These are phyloP conservation scores for Aspidoscelis tigris DNA, from an alignment of 2,113 vertebrate species.

Conservation along the genomic window DNA sequence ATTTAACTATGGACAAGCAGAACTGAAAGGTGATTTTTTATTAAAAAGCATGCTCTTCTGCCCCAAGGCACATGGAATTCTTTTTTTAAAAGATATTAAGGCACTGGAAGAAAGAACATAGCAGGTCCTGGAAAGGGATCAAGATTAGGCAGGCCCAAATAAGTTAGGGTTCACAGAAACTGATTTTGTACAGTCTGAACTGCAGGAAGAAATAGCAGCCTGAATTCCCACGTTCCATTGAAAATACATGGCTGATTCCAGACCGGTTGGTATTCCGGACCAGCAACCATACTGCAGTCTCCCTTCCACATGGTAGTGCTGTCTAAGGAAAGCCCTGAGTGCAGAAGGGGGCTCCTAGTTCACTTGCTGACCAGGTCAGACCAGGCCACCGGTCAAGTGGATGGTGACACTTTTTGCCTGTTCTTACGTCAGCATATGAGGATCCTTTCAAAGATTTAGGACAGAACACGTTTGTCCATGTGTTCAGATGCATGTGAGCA, in stretches of 20 bases:
- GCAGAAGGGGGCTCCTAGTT: background rate
- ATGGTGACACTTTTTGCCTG: background rate
- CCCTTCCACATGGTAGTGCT: no score
- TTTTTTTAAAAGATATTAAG: background rate
- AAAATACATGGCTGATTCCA: no score
- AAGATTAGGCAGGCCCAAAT: background rate
- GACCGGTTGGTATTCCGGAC: no score
- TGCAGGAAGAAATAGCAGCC: background rate
- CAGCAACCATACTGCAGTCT: no score
- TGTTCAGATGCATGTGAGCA: background rate
- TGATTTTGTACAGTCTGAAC: background rate
- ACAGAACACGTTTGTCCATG: background rate
- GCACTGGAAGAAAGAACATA: background rate
- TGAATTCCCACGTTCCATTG: background rate
- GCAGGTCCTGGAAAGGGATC: background rate
- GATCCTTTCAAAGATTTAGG: background rate
- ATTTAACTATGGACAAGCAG: background rate
- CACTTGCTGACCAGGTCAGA: background rate
- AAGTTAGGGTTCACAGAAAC: background rate
- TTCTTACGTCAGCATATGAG: background rate
- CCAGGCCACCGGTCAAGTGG: background rate
- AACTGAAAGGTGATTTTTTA: background rate
- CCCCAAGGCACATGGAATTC: background rate
- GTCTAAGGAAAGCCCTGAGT: no score
- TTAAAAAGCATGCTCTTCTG: background rate